A percentile compares a stretch with the other conserved stretches of the same genome.
These are phyloP conservation scores for Yponomeuta cagnagella DNA, from an alignment of 2,888 invertebrate species.

Conservation along the genomic window DNA sequence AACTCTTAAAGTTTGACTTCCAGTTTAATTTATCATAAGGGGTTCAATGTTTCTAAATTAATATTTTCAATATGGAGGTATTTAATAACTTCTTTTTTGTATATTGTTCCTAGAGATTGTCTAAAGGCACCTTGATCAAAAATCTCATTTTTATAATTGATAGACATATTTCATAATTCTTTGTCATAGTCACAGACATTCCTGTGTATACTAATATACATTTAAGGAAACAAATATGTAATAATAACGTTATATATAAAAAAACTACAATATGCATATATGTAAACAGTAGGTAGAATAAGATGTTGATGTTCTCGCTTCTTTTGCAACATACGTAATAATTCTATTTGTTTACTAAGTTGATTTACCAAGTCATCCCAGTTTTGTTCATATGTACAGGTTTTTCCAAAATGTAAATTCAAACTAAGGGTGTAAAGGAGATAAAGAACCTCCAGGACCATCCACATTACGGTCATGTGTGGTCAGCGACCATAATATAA, in stretches of 20 bases:
- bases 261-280: neutral
- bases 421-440: no score
- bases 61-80: neutral
- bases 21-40: neutral
- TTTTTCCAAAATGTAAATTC: no score
- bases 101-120: neutral
- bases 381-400: neutral
- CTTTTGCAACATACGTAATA: neutral
- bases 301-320: constrained; percentile 1
- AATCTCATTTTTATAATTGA: constrained; percentile 2
- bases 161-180: neutral
- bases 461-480: no score
- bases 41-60: neutral
- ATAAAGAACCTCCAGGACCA: no score
- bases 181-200: constrained; percentile 9
- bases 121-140: neutral
- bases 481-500: no score
- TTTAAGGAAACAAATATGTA: neutral
- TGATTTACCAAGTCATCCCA: neutral
- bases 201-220: constrained; percentile 14
- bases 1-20: neutral
- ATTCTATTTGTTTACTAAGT: neutral
- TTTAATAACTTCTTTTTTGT: no score
- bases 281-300: neutral
- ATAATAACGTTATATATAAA: neutral